Conservation (phyloP, 2,113 vertebrate genomes). For the Microtus ochrogaster region DNA sequence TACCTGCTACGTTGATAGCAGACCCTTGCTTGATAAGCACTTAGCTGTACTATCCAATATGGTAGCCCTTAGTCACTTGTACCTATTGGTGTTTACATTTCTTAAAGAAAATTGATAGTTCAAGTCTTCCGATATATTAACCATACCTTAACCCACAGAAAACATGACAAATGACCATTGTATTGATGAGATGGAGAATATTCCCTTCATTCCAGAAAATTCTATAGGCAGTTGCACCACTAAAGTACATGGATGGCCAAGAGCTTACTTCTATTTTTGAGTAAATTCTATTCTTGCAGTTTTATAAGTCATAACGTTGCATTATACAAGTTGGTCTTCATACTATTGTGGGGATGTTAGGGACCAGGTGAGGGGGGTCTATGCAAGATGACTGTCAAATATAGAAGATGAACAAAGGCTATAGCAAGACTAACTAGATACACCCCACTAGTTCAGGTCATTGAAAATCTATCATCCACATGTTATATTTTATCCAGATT, state of each 20-base stretch:
- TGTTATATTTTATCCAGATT: background rate
- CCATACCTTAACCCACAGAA: background rate
- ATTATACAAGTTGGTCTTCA: background rate
- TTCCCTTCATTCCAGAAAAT: background rate
- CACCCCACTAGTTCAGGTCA: background rate
- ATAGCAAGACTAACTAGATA: background rate
- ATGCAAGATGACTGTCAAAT: background rate
- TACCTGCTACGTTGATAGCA: background rate
- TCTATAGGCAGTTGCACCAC: background rate
- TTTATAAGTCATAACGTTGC: background rate
- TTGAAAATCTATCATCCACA: background rate
- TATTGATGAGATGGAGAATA: background rate
- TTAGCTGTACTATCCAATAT: background rate
- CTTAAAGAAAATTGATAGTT: slow-evolving; percentile 19
- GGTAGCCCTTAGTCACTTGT: background rate
- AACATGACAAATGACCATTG: background rate
- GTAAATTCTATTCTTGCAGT: background rate
- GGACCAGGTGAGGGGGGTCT: background rate
- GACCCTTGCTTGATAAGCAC: background rate
- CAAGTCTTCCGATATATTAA: background rate
- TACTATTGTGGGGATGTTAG: background rate
- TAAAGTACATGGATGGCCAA: background rate
- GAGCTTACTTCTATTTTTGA: background rate
- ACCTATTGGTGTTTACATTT: background rate
- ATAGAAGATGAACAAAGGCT: background rate